Evolutionary conservation across 2,888 invertebrate species (phyloP), one percentile per base, ranked within the genome.

Genomic region (Epirrhoe tristata): DNA sequence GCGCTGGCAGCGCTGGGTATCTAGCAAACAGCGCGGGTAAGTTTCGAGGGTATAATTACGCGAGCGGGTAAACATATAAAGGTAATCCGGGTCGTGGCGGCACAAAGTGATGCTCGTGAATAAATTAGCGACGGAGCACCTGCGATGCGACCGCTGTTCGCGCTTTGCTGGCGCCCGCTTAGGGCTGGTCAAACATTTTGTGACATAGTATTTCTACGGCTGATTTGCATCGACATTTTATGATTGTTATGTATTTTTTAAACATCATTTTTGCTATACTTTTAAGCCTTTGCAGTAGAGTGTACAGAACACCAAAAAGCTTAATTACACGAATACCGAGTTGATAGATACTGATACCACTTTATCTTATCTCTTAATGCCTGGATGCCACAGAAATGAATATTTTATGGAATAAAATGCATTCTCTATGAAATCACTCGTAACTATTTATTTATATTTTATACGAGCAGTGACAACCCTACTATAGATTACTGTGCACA

Each of bases 41-140:
- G 90, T 91, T 91, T 88, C 89, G 89, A 87, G 91, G 89, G 92
- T 90, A 91, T 91, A 93, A 93, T 93, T 92, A 92, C 89, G 89
- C 87, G 88, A 87, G 86, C 89, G 90, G 87, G 91, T 89, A 93
- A 92, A 93, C 91, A 92, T 88, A 91, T 91, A 90, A 91, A 91
- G 91, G 91, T 92, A 92, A 92, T 91, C 92, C 92, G 90, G 89
- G 89, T 85, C 88, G 91, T 88, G 90, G 89, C 86, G 89, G 89
- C 91, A 91, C 90, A 91, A 91, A 92, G 91, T 91, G 92, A 91
- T 91, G 88, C 89, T 86, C 89, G 87, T 88, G 91, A 91, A 91
- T 91, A 89, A 90, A 91, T 90, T 88, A 89, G 86, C 86, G 84
- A 71, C 75, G 72, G 79, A 87, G 85, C 91, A 91, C 91, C 91